Percentiles rank a stretch among this genome's conserved stretches.
Conservation (phyloP, 2,113 vertebrate species). For the Myodes glareolus region DNA sequence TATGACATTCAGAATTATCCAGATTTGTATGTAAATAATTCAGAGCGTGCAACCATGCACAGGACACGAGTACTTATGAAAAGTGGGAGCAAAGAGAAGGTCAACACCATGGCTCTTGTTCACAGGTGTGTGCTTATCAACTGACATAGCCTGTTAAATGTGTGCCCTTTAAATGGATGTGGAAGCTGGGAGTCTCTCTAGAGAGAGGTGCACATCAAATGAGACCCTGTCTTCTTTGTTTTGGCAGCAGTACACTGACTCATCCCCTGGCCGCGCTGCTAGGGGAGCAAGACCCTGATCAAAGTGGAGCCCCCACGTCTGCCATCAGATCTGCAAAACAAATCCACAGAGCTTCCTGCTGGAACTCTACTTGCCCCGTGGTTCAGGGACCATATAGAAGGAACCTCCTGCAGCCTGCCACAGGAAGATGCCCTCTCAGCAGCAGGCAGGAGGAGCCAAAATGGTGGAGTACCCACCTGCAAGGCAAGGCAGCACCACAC, state of each 20-base stretch:
- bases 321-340: neutral
- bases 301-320: neutral
- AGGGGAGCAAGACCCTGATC: neutral
- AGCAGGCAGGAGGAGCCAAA: neutral
- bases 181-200: neutral
- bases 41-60: accelerated
- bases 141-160: neutral
- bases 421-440: accelerated
- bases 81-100: neutral
- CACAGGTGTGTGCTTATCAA: neutral
- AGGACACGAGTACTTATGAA: neutral
- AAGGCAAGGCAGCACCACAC: neutral
- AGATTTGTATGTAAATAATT: neutral
- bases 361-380: neutral
- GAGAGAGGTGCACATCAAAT: neutral
- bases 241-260: neutral
- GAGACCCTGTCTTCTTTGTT: neutral
- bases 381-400: constrained; percentile 57
- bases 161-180: neutral
- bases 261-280: neutral
- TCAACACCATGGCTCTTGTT: neutral
- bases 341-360: constrained; percentile 54
- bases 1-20: accelerated
- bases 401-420: neutral
- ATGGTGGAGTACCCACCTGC: neutral